Base-by-base conservation (phyloP, 2,888 invertebrate species). In the Lapara coniferarum region DNA sequence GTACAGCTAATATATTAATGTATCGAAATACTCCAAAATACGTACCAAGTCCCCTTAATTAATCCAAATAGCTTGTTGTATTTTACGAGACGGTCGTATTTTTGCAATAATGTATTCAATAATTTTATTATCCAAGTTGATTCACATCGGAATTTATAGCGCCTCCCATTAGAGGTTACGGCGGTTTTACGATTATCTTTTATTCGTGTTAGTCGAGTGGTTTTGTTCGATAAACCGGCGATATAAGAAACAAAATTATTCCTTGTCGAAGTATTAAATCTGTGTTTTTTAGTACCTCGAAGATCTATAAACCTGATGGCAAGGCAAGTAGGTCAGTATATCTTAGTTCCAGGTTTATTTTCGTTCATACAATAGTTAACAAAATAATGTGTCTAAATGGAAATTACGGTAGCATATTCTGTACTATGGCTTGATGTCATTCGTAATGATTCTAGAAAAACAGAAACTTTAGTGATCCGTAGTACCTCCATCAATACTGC, bases 101-200 rank as follows among this genome's bases (percentile, higher is more conserved):
- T 49, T 63, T 46, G 63, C 19, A 49, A 63, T 63, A 63, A 63
- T 63, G 70, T 67, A 70, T 70, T 68, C 69, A 68, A 72, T 73
- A 73, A 73, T 73, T 71, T 73, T 73, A 76, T 71, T 72, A 71
- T 70, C 69, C 69, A 58, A 63, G 63, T 63, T 63, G 63, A 63
- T 63, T 49, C 63, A 16, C 63, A 63, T 63, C 49, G 46, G 49
- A 63, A 63, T 63, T 63, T 63, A 63, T 63, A 49, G 63, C 46
- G 13, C 63, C 63, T 63, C 63, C 46, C 49, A 63, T 63, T 63
- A 63, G 63, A 49, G 63, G 63, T 63, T 49, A 63, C 63, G 67
- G 16, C 46, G 46, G 67, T 67, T 67, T 67, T 67, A 67, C 67
- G 67, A 67, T 67, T 67, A 56, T 67, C 67, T 67, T 67, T 67